Base-by-base conservation (phyloP, 2,888 invertebrate species). In the Campopleginae sp. region DNA sequence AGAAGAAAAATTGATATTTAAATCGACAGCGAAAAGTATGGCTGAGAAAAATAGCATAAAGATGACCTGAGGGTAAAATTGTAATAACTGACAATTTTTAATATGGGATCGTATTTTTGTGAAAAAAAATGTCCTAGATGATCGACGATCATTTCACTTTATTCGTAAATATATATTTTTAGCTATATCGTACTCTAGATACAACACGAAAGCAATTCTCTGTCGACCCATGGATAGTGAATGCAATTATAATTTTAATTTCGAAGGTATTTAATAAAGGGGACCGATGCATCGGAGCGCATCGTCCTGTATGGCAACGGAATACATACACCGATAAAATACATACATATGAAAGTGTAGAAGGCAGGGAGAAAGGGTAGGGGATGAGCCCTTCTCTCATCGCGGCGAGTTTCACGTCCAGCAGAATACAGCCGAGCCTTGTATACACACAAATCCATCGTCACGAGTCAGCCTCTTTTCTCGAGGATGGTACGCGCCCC, bases 161-260 rank as follows among this genome's bases (percentile, higher is more conserved):
- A 12, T 19, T 46, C 14, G 27, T 44, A 31, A 14, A 46, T 68
- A 68, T 54, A 51, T 2, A 46, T n/a, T 23, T 44, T 44, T 38
- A 0, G 44, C 44, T 74, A 61, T 31, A 58, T 8, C 42, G 33
- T n/a, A 12, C 19, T 78, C 17, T 65, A 51, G 27, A 31, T 66
- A 84, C 79, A 68, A 80, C 86, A 83, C 76, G 80, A 72, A 85
- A 86, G 83, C 88, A 88, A 89, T 78, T 58, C 90, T 88, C 89
- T 88, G 86, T 87, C 87, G 86, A 84, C 87, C 82, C 78, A 87
- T 87, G 90, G 91, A 89, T 90, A 92, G 91, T 91, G 91, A 93
- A 93, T 92, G 93, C 93, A 93, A 93, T 93, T 93, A 93, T 93
- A 93, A 93, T 93, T 93, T 93, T 93, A 93, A 93, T 93, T 93